Conservation (phyloP, 2,888 invertebrate species). For the Perdita meconis region DNA sequence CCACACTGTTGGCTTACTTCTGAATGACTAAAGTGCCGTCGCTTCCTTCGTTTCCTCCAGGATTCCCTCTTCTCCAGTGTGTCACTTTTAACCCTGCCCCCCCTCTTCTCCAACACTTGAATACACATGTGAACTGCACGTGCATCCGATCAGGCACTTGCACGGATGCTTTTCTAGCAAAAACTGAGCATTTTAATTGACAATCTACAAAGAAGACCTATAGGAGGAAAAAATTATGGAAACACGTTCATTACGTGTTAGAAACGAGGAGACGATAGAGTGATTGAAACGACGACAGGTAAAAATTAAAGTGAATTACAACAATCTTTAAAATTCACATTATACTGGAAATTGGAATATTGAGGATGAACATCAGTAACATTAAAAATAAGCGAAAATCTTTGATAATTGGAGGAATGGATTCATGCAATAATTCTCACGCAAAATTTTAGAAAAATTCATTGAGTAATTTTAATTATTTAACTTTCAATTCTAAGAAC, state of each 20-base stretch:
- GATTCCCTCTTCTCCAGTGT: slow-evolving; percentile 47
- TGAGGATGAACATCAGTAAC: too few relatives aligned
- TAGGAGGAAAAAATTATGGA: neutral
- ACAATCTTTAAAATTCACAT: too few relatives aligned
- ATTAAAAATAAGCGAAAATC: too few relatives aligned
- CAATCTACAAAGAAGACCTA: neutral
- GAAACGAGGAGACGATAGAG: neutral
- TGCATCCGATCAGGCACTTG: slow-evolving; percentile 57
- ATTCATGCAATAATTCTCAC: too few relatives aligned
- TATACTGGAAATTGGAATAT: too few relatives aligned
- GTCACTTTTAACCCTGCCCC: slow-evolving; percentile 31
- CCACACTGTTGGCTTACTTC: slow-evolving; percentile 35
- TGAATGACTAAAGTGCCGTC: slow-evolving; percentile 60
- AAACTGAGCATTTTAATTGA: slow-evolving; percentile 34
- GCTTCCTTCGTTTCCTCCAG: slow-evolving; percentile 48
- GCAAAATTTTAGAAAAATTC: too few relatives aligned
- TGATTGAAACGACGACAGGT: neutral
- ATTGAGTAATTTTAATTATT: too few relatives aligned
- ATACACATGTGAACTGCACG: slow-evolving; percentile 67
- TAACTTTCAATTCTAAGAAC: too few relatives aligned
- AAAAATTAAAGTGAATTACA: neutral
- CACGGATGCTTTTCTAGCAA: slow-evolving; percentile 15
- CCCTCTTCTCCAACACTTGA: slow-evolving; percentile 21
- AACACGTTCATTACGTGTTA: neutral
- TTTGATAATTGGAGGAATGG: too few relatives aligned